Conservation (phyloP, 2,797 vertebrate species). For the Parambassis ranga region DNA sequence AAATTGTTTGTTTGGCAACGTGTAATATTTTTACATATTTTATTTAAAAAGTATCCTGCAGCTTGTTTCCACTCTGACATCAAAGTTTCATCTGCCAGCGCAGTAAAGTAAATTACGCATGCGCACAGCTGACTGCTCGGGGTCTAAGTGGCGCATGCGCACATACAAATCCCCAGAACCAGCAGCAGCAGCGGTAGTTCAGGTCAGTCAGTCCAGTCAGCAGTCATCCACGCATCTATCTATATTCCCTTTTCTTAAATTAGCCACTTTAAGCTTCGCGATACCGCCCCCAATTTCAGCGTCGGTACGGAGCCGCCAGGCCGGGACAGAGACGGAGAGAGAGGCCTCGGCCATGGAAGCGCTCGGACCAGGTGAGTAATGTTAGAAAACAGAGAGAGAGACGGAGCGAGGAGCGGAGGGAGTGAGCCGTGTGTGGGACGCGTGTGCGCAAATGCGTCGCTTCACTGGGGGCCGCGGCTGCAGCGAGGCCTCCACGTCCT, state of each 20-base stretch:
- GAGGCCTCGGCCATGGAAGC: slow-evolving; percentile 96
- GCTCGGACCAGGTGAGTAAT: slow-evolving; percentile 94
- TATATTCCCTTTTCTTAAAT: slow-evolving; percentile 82
- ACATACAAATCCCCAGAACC: slow-evolving; percentile 68
- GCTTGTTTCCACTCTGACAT: no score
- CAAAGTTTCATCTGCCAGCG: slow-evolving; percentile 9
- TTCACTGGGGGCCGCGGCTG: slow-evolving; percentile 80
- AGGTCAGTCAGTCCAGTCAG: slow-evolving; percentile 75
- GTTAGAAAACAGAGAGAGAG: neutral
- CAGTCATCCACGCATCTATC: slow-evolving; percentile 64
- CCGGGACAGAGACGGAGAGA: slow-evolving; percentile 91
- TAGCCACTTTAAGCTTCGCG: slow-evolving; percentile 85
- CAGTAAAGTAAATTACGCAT: slow-evolving; percentile 49
- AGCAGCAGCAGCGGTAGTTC: slow-evolving; percentile 47
- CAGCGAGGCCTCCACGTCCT: slow-evolving; percentile 73
- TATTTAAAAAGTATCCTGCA: no score
- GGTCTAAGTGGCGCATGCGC: slow-evolving; percentile 75
- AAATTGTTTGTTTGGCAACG: no score
- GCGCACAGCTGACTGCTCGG: slow-evolving; percentile 31
- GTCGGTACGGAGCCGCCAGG: slow-evolving; percentile 90
- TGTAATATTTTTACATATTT: no score
- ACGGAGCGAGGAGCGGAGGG: neutral
- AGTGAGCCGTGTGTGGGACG: slow-evolving; percentile 51
- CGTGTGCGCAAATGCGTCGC: slow-evolving; percentile 59
- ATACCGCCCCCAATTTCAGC: slow-evolving; percentile 90